Percentiles rank a stretch among this genome's conserved stretches.
Evolutionary conservation across 2,797 vertebrate genomes (phyloP).

Genomic region (Centropyge bicolor): DNA sequence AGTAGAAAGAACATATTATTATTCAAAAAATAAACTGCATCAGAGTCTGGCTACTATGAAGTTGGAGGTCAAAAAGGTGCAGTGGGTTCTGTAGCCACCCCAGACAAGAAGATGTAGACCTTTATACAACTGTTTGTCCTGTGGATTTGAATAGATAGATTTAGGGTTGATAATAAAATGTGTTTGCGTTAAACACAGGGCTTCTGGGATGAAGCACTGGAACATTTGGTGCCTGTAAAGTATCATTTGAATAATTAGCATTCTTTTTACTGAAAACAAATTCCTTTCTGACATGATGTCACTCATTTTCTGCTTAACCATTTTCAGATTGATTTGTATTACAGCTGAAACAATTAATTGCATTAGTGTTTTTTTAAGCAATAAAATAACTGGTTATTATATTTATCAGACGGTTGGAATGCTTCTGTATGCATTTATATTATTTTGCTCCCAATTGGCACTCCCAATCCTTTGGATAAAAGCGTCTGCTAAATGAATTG

Average conservation of each 20-base stretch:
- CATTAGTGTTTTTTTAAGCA: too few relatives aligned
- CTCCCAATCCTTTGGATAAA: too few relatives aligned
- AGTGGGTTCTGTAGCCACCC: background rate
- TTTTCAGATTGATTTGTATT: background rate
- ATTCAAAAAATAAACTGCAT: background rate
- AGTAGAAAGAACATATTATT: background rate
- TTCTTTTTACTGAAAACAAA: background rate
- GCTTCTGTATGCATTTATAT: too few relatives aligned
- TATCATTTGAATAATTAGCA: background rate
- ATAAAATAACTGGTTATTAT: too few relatives aligned
- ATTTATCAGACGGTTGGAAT: too few relatives aligned
- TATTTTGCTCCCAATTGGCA: too few relatives aligned
- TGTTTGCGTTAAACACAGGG: background rate
- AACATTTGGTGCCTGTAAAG: background rate
- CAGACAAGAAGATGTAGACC: background rate
- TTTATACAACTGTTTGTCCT: background rate
- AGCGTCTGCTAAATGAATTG: too few relatives aligned
- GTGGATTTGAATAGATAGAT: background rate
- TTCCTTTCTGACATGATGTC: background rate
- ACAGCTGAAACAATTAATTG: background rate
- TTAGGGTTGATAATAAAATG: background rate
- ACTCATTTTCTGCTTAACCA: too few relatives aligned
- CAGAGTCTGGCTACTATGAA: background rate
- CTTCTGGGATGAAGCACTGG: background rate
- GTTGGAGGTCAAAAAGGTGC: background rate